phyloP scores from a whole-genome alignment of 2,797 vertebrate species.

The Mus minutoides region DNA sequence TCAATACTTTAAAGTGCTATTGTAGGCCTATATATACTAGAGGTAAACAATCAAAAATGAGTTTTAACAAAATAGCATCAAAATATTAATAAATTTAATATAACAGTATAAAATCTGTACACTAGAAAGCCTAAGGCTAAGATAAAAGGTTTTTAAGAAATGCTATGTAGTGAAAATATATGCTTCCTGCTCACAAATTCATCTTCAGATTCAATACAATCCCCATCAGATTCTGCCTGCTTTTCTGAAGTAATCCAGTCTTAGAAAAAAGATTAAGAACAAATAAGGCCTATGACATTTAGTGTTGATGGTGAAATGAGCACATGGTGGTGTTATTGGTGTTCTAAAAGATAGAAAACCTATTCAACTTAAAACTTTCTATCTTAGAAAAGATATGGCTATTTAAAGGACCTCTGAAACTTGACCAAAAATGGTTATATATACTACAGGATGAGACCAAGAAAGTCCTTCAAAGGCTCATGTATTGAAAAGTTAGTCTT shows the following conservation, averaged over 20 bases:
- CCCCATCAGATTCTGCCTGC: background rate
- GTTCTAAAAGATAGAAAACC: background rate
- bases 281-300: background rate
- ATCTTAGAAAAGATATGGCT: background rate
- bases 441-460: background rate
- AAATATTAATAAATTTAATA: conserved; percentile 3
- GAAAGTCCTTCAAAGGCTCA: background rate
- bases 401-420: background rate
- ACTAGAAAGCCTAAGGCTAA: background rate
- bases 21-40: background rate
- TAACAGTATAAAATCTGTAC: background rate
- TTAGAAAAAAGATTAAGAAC: background rate
- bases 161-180: background rate
- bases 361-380: background rate
- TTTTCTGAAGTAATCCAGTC: background rate
- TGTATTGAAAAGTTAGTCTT: background rate
- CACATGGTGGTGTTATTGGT: background rate
- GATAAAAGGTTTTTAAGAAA: background rate
- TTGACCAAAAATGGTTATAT: background rate
- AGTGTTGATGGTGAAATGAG: background rate
- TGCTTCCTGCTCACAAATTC: background rate
- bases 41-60: background rate
- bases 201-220: conserved; percentile 7
- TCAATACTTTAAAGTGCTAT: background rate
- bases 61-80: background rate